Conservation (phyloP, 1,140 invertebrate genomes). For the Drosophila oshimai region DNA sequence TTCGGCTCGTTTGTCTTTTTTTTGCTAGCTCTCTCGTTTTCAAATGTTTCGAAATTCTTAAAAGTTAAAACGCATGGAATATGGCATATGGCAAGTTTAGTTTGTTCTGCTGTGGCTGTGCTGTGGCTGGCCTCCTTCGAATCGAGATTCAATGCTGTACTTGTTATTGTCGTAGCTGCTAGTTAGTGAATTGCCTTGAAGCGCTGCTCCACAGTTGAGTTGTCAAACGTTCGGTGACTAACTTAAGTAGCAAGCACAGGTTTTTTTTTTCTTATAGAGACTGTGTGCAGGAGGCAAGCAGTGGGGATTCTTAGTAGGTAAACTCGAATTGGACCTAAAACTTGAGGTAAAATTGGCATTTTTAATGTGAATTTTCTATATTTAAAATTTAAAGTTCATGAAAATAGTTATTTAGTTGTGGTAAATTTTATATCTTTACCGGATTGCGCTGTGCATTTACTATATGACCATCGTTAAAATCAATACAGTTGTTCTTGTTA, state of each 20-base stretch:
- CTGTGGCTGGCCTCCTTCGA: conserved; percentile 46
- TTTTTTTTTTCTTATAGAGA: conserved; percentile 5
- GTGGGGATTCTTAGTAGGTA: not conserved
- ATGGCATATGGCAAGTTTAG: conserved; percentile 64
- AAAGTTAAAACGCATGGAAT: conserved; percentile 73
- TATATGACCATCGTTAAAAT: too few relatives aligned
- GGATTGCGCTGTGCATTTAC: too few relatives aligned
- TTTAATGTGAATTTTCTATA: too few relatives aligned
- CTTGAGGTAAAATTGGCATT: too few relatives aligned
- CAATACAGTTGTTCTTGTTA: too few relatives aligned
- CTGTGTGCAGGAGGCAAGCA: conserved; percentile 18
- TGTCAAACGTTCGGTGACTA: conserved; percentile 68
- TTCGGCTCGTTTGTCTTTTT: conserved; percentile 5
- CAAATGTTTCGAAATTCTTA: conserved; percentile 71
- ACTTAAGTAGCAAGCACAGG: conserved; percentile 46
- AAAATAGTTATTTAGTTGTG: too few relatives aligned
- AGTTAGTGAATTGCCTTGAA: conserved; percentile 61
- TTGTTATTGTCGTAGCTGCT: conserved; percentile 35
- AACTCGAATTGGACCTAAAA: not conserved
- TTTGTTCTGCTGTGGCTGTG: conserved; percentile 65
- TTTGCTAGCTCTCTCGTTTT: conserved; percentile 6
- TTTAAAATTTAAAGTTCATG: too few relatives aligned
- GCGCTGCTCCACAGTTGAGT: conserved; percentile 65
- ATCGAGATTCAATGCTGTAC: conserved; percentile 21
- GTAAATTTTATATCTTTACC: too few relatives aligned